Evolutionary conservation across 1,140 invertebrate genomes (phyloP).

Genomic region (Drosophila tsacasi): DNA sequence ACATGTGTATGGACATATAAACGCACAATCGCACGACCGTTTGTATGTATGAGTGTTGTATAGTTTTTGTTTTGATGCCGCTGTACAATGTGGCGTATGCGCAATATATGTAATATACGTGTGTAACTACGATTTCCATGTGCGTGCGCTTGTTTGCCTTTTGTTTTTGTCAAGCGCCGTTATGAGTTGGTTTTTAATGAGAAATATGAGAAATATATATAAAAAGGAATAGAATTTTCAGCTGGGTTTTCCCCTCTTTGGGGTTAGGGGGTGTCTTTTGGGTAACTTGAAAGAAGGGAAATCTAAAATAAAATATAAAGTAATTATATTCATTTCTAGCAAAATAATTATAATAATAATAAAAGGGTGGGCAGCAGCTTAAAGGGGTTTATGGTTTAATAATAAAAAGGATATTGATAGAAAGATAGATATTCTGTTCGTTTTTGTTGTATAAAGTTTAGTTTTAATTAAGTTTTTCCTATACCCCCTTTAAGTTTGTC

Average conservation of each 20-base stretch:
- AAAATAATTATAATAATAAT: background rate
- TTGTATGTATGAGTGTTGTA: constrained; percentile 19
- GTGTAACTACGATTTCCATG: constrained; percentile 31
- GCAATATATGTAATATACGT: constrained; percentile 40
- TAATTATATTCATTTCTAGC: background rate
- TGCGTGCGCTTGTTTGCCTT: constrained; percentile 30
- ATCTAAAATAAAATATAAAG: background rate
- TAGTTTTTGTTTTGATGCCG: constrained; percentile 57
- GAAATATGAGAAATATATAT: constrained; percentile 29
- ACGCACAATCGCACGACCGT: constrained; percentile 12
- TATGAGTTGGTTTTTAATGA: constrained; percentile 54
- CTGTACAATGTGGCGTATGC: constrained; percentile 54
- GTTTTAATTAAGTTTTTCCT: background rate
- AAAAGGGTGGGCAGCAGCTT: background rate
- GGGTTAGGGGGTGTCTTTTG: background rate
- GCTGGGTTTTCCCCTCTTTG: background rate
- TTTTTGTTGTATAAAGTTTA: background rate
- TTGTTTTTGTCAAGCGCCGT: constrained; percentile 54
- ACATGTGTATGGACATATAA: constrained; percentile 15
- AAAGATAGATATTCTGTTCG: background rate
- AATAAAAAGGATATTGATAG: background rate
- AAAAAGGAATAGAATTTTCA: constrained; percentile 29
- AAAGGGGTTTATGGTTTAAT: background rate
- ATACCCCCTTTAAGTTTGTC: background rate
- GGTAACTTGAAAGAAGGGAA: constrained; percentile 7